Conservation (phyloP, 2,113 vertebrate species). For the Phasianus colchicus region DNA sequence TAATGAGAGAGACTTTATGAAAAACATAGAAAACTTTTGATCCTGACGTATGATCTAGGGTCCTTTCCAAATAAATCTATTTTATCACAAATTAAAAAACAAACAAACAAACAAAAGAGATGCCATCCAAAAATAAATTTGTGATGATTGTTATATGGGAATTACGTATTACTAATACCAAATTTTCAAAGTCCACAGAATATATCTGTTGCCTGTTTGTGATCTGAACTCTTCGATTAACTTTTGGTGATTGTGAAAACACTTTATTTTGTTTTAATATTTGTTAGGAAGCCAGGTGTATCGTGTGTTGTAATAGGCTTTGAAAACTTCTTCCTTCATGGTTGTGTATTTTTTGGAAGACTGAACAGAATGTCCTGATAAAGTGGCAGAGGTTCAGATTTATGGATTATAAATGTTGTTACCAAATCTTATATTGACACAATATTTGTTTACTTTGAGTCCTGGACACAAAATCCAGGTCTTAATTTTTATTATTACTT, state of each 20-base stretch:
- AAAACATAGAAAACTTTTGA: background rate
- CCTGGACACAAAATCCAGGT: background rate
- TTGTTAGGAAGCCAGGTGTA: background rate
- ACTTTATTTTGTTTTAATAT: background rate
- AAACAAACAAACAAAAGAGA: background rate
- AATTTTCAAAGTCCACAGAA: rapidly evolving
- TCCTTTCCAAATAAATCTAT: background rate
- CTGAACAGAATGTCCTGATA: background rate
- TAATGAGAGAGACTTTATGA: background rate
- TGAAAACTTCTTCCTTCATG: background rate
- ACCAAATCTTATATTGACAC: background rate
- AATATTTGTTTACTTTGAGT: background rate
- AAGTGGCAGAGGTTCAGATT: background rate
- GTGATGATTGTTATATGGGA: background rate
- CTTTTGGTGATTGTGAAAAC: background rate
- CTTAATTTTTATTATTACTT: background rate
- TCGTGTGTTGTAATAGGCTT: background rate
- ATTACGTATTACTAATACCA: background rate
- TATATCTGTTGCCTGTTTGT: background rate
- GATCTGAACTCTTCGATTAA: background rate
- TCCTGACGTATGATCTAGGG: background rate
- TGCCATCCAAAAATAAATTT: background rate
- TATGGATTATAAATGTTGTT: background rate
- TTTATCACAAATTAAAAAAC: background rate
- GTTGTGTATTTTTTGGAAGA: background rate